These are phyloP conservation scores for Pardosa pseudoannulata DNA, from an alignment of 2,888 invertebrate genomes.

Conservation along the genomic window DNA sequence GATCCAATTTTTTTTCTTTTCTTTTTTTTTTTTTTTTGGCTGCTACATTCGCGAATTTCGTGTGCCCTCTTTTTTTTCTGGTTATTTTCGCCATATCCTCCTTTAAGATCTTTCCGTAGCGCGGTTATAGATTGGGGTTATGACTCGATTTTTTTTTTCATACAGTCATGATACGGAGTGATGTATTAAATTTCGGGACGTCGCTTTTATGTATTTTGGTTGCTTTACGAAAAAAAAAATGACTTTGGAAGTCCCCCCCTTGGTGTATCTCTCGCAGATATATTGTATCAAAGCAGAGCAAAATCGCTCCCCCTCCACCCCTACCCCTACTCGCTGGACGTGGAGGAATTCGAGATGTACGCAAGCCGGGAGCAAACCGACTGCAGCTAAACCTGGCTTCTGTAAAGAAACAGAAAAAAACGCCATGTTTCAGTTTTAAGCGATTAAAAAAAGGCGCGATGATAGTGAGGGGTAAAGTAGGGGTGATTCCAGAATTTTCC, in stretches of 20 bases:
- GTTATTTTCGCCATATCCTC: neutral
- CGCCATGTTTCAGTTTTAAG: no score
- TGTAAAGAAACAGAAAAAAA: no score
- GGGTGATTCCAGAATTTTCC: no score
- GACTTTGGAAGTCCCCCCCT: neutral
- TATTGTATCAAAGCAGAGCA: neutral
- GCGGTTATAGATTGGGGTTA: slow-evolving; percentile 52
- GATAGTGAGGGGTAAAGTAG: no score
- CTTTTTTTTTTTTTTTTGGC: slow-evolving; percentile 14
- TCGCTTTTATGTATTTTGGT: neutral
- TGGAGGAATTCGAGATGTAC: no score
- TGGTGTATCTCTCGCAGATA: neutral
- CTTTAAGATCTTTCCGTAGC: neutral
- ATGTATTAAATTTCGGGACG: slow-evolving; percentile 23
- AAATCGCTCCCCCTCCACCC: no score
- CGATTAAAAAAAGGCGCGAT: no score
- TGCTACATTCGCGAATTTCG: neutral
- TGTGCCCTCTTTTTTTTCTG: neutral
- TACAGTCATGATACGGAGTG: slow-evolving; percentile 16
- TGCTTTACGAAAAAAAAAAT: neutral
- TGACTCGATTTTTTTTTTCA: slow-evolving; percentile 54
- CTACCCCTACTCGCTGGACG: no score
- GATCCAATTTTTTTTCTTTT: slow-evolving; percentile 20
- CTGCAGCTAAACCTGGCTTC: no score
- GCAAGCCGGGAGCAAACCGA: no score